phyloP scores from a whole-genome alignment of 2,888 invertebrate genomes.

The Drosophila recens region DNA sequence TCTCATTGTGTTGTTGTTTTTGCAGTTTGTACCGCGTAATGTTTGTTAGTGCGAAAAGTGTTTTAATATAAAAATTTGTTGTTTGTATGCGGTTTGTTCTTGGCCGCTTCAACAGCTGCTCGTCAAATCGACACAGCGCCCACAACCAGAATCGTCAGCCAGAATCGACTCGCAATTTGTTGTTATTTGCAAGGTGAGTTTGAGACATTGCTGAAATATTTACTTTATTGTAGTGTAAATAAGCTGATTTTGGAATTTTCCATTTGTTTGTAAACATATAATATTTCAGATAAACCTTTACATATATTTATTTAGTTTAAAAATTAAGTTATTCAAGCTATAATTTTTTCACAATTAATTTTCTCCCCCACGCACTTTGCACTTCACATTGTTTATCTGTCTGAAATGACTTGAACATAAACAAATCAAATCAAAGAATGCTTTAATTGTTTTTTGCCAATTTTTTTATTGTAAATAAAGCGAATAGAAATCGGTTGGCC shows the following conservation, averaged over 20 bases:
- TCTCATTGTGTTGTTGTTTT: constrained; percentile 32
- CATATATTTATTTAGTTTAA: background rate
- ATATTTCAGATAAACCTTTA: background rate
- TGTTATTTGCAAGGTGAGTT: constrained; percentile 44
- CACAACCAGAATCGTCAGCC: constrained; percentile 27
- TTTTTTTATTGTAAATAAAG: constrained; percentile 6
- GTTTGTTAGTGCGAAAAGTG: constrained; percentile 47
- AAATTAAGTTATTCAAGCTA: background rate
- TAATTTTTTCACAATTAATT: constrained; percentile 7
- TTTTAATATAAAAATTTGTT: constrained; percentile 37
- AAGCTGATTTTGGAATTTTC: background rate
- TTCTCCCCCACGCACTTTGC: constrained; percentile 23
- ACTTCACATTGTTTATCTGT: constrained; percentile 40
- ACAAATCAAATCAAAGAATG: constrained; percentile 12
- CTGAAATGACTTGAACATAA: constrained; percentile 23
- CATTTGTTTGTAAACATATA: background rate
- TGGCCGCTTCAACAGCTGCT: constrained; percentile 45
- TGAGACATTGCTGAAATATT: background rate
- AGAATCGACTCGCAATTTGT: constrained; percentile 31
- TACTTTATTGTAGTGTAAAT: background rate
- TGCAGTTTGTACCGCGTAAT: constrained; percentile 29
- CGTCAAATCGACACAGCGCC: constrained; percentile 38
- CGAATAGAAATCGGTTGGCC: constrained; percentile 17
- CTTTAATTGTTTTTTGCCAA: background rate
- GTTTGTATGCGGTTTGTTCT: constrained; percentile 37